These are phyloP conservation scores for Heliconius ismenius DNA, from an alignment of 2,888 invertebrate species.

Conservation along the genomic window DNA sequence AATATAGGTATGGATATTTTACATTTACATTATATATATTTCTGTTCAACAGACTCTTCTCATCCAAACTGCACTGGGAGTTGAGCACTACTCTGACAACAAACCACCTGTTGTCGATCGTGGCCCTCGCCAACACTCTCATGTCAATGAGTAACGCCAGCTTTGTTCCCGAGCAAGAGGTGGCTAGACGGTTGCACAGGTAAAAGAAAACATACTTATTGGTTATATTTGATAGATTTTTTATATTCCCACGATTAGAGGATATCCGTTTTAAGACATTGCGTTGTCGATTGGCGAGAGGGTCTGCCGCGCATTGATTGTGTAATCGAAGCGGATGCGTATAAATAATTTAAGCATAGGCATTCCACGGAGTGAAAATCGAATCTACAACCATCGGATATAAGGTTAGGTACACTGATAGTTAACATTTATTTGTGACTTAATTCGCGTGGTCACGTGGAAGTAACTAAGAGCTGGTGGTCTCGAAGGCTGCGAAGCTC, in stretches of 20 bases:
- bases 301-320: background rate
- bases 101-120: conserved; percentile 96
- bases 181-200: conserved; percentile 89
- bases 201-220: conserved; percentile 48
- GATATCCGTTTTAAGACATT: no score
- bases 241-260: no score
- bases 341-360: background rate
- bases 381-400: background rate
- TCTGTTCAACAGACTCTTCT: conserved; percentile 83
- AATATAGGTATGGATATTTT: no score
- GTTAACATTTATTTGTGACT: no score
- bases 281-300: no score
- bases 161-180: conserved; percentile 93
- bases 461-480: no score
- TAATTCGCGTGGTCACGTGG: no score
- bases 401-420: background rate
- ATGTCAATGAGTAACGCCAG: conserved; percentile 99
- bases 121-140: conserved; percentile 96
- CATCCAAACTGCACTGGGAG: conserved; percentile 96
- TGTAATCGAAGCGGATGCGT: background rate
- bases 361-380: background rate
- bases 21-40: background rate
- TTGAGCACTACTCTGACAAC: conserved; percentile 96
- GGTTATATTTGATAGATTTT: no score
- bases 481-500: no score